Conservation (phyloP, 2,113 vertebrate genomes). For the Phylloscopus trochiloides region DNA sequence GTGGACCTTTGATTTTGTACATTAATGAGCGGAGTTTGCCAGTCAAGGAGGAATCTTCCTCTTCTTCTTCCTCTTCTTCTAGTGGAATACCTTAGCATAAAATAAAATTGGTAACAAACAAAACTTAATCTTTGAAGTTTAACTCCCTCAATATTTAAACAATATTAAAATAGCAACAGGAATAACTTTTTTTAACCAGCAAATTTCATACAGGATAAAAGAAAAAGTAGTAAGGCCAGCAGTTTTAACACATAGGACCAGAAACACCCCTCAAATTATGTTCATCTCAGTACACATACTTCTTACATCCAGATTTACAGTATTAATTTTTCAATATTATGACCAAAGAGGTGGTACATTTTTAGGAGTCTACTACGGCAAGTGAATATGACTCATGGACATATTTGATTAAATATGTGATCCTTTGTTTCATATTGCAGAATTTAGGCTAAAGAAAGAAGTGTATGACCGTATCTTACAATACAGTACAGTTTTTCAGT, state of each 20-base stretch:
- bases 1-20: slow-evolving; percentile 89
- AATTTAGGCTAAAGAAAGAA: background rate
- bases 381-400: background rate
- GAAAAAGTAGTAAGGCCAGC: background rate
- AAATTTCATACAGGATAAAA: background rate
- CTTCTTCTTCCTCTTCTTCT: slow-evolving; percentile 87
- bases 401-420: background rate
- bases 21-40: slow-evolving; percentile 87
- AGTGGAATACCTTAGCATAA: slow-evolving; percentile 87
- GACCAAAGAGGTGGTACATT: background rate
- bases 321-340: background rate
- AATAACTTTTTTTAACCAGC: background rate
- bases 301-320: background rate
- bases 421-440: background rate
- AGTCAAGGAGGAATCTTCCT: slow-evolving; percentile 85
- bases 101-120: slow-evolving; percentile 24
- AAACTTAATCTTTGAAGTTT: background rate
- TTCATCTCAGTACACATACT: background rate
- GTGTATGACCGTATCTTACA: background rate
- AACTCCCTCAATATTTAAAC: background rate
- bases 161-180: background rate
- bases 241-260: background rate
- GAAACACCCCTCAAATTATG: background rate
- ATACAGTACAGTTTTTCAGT: background rate
- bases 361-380: background rate